Base-by-base conservation (phyloP, 2,888 invertebrate genomes). In the Stenurella melanura region DNA sequence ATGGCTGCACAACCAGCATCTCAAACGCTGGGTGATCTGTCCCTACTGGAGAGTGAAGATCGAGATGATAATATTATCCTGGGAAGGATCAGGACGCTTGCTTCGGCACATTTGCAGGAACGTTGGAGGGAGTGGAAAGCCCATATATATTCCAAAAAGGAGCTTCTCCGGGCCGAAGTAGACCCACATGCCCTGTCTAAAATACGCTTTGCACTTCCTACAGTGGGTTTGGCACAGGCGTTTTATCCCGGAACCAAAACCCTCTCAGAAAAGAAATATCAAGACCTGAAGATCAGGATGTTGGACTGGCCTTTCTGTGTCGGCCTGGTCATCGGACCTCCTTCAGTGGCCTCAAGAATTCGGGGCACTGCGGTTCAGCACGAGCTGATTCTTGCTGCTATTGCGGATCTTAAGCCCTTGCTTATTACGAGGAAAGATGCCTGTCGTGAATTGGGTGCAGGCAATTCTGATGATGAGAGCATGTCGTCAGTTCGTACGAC, bases 381-480 rank as follows among this genome's bases (percentile, higher is more conserved):
- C n/a, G 60, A 70, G n/a, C 34, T 58, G 18, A 19, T 70, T n/a
- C n/a, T 12, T 6, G 70, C 70, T 18, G 54, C 67, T 21, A 17
- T 67, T 5, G 26, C 21, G 1, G 67, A 67, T 1, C 34, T 73
- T 10, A 66, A 68, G 5, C 74, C 74, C 3, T 19, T 73, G 3
- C 17, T 73, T n/a, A 34, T 73, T 54, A 68, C 74, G 1, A 70
- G 74, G 6, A 73, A 50, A 50, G 73, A 73, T 2, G 73, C 73
- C 11, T 67, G 30, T 30, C 56, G n/a, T 6, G 19, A 73, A 17
- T 26, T 73, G 18, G 21, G 11, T 9, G 26, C 38, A 11, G 38
- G 11, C 10, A 1, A 9, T 38, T 38, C 38, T 10, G 38, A 38
- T 38, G 38, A 7, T 38, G 38, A 38, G 38, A 38, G 38, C 11